Conservation (phyloP, 2,797 vertebrate species). For the Crocidura indochinensis region DNA sequence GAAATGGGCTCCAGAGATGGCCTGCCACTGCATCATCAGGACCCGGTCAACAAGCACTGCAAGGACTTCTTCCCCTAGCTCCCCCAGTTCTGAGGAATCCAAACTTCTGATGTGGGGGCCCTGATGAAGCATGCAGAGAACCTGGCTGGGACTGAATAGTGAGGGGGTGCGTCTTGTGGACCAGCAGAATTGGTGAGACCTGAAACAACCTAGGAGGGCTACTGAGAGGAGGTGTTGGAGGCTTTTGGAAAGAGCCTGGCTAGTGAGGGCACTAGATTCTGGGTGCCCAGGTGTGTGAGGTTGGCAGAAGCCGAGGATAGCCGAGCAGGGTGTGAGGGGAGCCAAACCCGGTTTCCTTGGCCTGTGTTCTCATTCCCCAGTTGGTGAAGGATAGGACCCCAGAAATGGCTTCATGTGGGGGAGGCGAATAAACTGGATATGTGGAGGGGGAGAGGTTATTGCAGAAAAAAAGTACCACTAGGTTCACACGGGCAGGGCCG, state of each 20-base stretch:
- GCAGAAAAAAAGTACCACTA: too few species aligned
- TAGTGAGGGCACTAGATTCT: neutral
- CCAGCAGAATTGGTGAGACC: neutral
- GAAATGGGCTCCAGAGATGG: neutral
- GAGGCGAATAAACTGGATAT: fast-evolving
- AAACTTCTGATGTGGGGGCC: neutral
- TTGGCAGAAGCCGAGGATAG: too few species aligned
- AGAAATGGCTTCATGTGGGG: fast-evolving
- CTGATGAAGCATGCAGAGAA: too few species aligned
- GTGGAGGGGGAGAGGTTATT: too few species aligned
- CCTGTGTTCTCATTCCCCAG: neutral
- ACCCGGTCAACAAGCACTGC: too few species aligned
- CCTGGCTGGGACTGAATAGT: too few species aligned
- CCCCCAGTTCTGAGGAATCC: neutral
- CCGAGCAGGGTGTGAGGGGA: neutral
- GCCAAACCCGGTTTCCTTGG: too few species aligned
- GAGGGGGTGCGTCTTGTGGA: neutral
- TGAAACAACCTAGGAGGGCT: neutral
- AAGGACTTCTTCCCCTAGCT: neutral
- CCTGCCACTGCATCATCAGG: too few species aligned
- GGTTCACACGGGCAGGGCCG: too few species aligned
- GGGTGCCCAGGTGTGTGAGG: neutral
- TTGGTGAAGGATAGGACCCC: neutral
- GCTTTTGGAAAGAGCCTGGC: neutral
- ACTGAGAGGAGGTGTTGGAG: neutral